These are phyloP conservation scores for Dendrolimus pini DNA, from an alignment of 2,888 invertebrate species.

Conservation along the genomic window DNA sequence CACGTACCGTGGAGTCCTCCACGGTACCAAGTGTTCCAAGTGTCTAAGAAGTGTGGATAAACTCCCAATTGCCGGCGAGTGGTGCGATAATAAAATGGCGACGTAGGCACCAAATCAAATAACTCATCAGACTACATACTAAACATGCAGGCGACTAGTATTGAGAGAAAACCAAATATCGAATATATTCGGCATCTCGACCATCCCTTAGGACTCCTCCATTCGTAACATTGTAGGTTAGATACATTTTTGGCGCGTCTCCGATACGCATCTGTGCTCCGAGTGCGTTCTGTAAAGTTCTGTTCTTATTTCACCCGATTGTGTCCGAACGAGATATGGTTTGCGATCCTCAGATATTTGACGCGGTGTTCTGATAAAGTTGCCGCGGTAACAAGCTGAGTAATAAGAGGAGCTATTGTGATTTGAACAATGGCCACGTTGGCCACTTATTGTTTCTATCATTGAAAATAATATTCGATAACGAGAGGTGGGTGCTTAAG, in stretches of 20 bases:
- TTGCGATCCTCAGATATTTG: slow-evolving; percentile 70
- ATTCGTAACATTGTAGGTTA: neutral
- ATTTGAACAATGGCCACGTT: slow-evolving; percentile 63
- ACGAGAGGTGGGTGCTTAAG: slow-evolving; percentile 17
- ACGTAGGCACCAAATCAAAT: too few relatives aligned
- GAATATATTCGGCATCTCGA: too few relatives aligned
- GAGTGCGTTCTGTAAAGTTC: slow-evolving; percentile 45
- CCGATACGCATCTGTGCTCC: slow-evolving; percentile 70
- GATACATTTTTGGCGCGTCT: slow-evolving; percentile 40
- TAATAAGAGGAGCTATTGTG: slow-evolving; percentile 70
- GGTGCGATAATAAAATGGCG: too few relatives aligned
- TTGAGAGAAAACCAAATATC: too few relatives aligned
- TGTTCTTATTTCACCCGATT: slow-evolving; percentile 61
- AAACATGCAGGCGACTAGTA: too few relatives aligned
- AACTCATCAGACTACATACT: too few relatives aligned
- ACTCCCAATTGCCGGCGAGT: too few relatives aligned
- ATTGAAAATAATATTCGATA: slow-evolving; percentile 56
- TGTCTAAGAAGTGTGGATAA: too few relatives aligned
- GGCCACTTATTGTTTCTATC: slow-evolving; percentile 67
- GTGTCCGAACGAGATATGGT: slow-evolving; percentile 61
- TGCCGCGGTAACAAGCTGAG: slow-evolving; percentile 51
- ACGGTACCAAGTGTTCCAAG: too few relatives aligned
- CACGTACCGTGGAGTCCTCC: too few relatives aligned
- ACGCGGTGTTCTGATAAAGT: slow-evolving; percentile 69
- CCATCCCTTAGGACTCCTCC: neutral